These are phyloP conservation scores for Ochotona curzoniae DNA, from an alignment of 2,113 vertebrate species.

Conservation along the genomic window DNA sequence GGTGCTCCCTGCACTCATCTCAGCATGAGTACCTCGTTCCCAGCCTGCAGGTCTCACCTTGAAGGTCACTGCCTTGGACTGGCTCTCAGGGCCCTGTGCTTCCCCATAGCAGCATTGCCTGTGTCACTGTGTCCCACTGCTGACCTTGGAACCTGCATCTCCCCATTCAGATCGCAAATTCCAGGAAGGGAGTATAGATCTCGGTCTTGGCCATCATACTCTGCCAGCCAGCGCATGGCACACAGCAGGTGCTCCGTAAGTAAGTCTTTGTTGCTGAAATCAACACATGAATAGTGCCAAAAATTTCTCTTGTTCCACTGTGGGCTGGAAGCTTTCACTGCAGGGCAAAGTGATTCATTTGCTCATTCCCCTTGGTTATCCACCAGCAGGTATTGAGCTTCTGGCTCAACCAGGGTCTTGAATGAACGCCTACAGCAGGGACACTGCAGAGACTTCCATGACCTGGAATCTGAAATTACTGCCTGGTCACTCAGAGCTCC, in stretches of 20 bases:
- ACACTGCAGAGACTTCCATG: neutral
- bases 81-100: neutral
- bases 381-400: neutral
- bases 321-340: neutral
- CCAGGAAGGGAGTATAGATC: neutral
- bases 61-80: neutral
- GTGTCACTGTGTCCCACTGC: neutral
- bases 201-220: neutral
- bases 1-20: neutral
- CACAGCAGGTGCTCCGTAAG: neutral
- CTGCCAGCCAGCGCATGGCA: neutral
- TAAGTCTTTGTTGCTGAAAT: neutral
- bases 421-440: no score
- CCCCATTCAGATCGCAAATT: neutral
- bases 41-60: no score
- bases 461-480: neutral
- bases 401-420: no score
- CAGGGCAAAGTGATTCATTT: neutral
- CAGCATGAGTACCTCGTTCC: neutral
- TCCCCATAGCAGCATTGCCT: neutral
- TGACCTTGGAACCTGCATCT: neutral
- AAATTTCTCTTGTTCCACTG: neutral
- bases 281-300: neutral
- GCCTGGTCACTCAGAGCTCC: neutral
- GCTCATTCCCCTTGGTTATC: neutral